phyloP scores from a whole-genome alignment of 2,113 vertebrate genomes.

The Nanorana parkeri region DNA sequence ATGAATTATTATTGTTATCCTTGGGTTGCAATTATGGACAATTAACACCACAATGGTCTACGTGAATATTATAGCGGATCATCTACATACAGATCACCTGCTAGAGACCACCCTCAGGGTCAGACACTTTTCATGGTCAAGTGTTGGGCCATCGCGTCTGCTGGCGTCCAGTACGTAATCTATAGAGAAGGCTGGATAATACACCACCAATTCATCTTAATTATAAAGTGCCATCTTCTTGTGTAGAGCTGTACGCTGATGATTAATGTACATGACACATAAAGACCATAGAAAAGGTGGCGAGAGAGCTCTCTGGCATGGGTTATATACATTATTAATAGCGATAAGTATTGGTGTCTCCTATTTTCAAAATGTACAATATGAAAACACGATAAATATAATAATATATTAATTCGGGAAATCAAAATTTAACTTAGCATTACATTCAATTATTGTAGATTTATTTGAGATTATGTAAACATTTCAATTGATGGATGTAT shows the following conservation, averaged over 20 bases:
- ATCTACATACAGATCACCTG: slow-evolving; percentile 74
- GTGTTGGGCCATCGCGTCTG: slow-evolving; percentile 19
- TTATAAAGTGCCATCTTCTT: slow-evolving; percentile 24
- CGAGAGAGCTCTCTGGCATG: background rate
- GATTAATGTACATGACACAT: slow-evolving; percentile 24
- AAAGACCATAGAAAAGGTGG: slow-evolving; percentile 8
- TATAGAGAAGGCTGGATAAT: background rate
- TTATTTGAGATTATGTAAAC: no score
- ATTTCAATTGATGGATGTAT: no score
- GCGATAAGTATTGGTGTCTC: background rate
- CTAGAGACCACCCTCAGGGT: slow-evolving; percentile 58
- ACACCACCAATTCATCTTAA: slow-evolving; percentile 40
- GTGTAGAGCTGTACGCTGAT: slow-evolving; percentile 39
- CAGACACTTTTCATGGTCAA: slow-evolving; percentile 49
- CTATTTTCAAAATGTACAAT: background rate
- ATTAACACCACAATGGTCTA: slow-evolving; percentile 84
- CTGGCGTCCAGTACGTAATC: slow-evolving; percentile 28
- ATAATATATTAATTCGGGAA: background rate
- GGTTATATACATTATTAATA: background rate
- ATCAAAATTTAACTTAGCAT: no score
- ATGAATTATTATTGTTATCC: slow-evolving; percentile 75
- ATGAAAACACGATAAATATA: background rate
- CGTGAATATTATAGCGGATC: slow-evolving; percentile 74
- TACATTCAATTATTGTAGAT: no score
- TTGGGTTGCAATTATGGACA: slow-evolving; percentile 66